Percentiles rank a stretch among this genome's conserved stretches.
Conservation (phyloP, 2,113 vertebrate species). For the Chascanopsetta lugubris region DNA sequence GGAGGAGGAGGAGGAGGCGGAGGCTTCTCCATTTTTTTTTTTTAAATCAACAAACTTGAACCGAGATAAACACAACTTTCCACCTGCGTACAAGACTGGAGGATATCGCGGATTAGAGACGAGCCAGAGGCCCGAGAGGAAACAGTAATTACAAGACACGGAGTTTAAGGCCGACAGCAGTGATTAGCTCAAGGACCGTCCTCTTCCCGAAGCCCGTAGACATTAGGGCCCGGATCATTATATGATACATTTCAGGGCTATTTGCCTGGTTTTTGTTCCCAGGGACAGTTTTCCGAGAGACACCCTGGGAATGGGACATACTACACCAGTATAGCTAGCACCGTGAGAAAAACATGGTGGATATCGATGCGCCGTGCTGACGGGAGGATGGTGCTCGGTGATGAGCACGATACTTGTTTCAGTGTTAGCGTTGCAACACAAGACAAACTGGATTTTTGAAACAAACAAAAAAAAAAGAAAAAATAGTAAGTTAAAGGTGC, state of each 20-base stretch:
- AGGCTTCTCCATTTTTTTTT: neutral
- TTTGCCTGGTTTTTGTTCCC: constrained; percentile 82
- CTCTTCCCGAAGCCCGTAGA: constrained; percentile 67
- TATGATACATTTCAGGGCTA: constrained; percentile 84
- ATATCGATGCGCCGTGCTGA: constrained; percentile 38
- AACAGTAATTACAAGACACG: constrained; percentile 56
- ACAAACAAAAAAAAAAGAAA: neutral
- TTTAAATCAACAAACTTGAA: constrained; percentile 15
- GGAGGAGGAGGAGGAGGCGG: constrained; percentile 4
- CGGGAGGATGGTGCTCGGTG: constrained; percentile 24
- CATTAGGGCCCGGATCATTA: constrained; percentile 80
- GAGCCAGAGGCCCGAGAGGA: constrained; percentile 36
- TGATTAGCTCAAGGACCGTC: constrained; percentile 67
- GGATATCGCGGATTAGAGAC: constrained; percentile 9
- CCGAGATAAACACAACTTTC: neutral
- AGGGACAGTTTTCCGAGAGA: constrained; percentile 77
- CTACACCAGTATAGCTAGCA: constrained; percentile 80
- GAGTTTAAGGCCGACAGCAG: constrained; percentile 67
- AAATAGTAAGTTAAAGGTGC: too few species aligned
- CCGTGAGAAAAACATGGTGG: constrained; percentile 77
- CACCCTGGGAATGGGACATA: constrained; percentile 83
- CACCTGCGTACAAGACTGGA: constrained; percentile 4
- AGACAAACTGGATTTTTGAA: too few species aligned
- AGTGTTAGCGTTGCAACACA: constrained; percentile 7
- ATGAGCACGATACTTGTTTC: neutral